A percentile compares a stretch with the other conserved stretches of the same genome.
Conservation (phyloP, 2,797 vertebrate genomes). For the Vultur gryphus region DNA sequence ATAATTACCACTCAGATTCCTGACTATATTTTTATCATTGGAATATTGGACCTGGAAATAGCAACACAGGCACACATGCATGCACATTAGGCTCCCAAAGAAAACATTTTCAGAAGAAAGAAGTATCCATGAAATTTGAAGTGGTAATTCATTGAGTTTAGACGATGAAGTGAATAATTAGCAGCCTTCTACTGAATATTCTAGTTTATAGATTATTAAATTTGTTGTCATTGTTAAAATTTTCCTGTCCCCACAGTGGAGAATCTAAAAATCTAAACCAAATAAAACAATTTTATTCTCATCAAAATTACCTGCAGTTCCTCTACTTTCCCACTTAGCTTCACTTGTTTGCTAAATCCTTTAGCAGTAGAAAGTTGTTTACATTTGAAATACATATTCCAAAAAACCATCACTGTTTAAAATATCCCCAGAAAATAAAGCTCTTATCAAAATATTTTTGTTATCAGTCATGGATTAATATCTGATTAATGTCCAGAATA, state of each 20-base stretch:
- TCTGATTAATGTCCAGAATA: background rate
- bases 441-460: background rate
- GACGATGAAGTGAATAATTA: background rate
- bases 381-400: background rate
- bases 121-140: background rate
- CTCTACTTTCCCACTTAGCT: background rate
- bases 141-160: background rate
- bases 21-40: slow-evolving; percentile 8
- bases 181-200: background rate
- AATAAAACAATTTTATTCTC: background rate
- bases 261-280: background rate
- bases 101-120: background rate
- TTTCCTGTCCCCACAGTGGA: background rate
- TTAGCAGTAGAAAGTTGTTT: background rate
- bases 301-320: background rate
- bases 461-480: background rate
- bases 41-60: slow-evolving; percentile 19
- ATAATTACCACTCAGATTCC: background rate
- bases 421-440: background rate
- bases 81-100: background rate
- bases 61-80: background rate
- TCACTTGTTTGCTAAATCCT: background rate
- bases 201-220: background rate
- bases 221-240: background rate
- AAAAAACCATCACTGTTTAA: background rate